These are phyloP conservation scores for Halcyon malimbica DNA, from an alignment of 2,113 vertebrate species.

Conservation along the genomic window DNA sequence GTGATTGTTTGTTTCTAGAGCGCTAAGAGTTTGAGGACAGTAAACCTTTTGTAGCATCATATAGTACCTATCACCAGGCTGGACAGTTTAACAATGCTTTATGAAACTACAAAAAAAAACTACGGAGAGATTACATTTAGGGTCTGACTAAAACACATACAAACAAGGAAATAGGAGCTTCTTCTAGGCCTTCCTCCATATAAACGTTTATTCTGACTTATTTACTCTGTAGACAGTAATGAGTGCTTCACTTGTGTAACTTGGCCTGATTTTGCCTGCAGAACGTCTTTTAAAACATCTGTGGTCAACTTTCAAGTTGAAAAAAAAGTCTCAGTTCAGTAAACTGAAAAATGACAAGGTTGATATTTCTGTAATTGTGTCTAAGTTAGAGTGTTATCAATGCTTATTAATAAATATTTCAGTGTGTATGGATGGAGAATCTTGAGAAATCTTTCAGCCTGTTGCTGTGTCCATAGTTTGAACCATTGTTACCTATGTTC, in stretches of 20 bases:
- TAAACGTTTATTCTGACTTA: conserved; percentile 36
- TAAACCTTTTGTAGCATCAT: conserved; percentile 40
- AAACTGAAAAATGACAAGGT: background rate
- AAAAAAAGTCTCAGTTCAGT: background rate
- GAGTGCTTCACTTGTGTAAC: conserved; percentile 12
- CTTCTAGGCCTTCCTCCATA: conserved; percentile 14
- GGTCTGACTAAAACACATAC: conserved; percentile 10
- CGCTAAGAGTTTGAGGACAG: background rate
- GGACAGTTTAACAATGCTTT: conserved; percentile 42
- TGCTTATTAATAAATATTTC: background rate
- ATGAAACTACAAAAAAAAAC: conserved; percentile 49
- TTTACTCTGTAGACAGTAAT: background rate
- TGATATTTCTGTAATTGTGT: background rate
- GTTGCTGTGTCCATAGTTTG: background rate
- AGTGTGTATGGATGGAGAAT: background rate
- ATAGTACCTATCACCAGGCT: conserved; percentile 15
- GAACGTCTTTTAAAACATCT: conserved; percentile 5
- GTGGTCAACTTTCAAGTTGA: background rate
- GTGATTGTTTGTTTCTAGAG: conserved; percentile 44
- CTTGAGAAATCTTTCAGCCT: background rate
- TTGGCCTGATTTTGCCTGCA: background rate
- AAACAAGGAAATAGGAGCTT: conserved; percentile 46
- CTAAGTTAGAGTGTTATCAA: background rate
- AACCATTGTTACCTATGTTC: background rate
- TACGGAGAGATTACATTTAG: conserved; percentile 15